phyloP scores from a whole-genome alignment of 2,888 invertebrate species.

The Philereme vetulata region DNA sequence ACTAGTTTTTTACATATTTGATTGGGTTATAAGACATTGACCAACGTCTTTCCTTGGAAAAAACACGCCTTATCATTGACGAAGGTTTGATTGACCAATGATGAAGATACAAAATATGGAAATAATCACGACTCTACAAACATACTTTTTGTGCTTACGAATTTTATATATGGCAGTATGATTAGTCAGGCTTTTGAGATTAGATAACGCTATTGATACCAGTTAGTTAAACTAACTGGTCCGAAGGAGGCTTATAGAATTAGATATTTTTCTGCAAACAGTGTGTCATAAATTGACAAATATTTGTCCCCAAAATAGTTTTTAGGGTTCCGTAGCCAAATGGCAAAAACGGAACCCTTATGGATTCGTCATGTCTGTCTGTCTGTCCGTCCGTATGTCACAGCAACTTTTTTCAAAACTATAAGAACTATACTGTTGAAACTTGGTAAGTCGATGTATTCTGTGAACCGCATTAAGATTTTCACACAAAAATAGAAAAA shows the following conservation, averaged over 20 bases:
- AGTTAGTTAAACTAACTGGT: slow-evolving; percentile 13
- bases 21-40: background rate
- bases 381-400: too few species aligned
- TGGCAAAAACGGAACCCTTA: too few species aligned
- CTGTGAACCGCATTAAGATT: too few species aligned
- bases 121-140: slow-evolving; percentile 18
- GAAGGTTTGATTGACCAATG: slow-evolving; percentile 14
- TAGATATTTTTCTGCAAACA: background rate
- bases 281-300: slow-evolving; percentile 7
- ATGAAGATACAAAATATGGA: slow-evolving; percentile 7
- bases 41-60: background rate
- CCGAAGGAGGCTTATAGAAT: background rate
- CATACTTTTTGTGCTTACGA: background rate
- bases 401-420: too few species aligned
- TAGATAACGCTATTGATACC: slow-evolving; percentile 23
- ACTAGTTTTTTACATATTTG: background rate
- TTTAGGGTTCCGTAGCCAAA: too few species aligned
- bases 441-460: too few species aligned
- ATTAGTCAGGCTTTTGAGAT: slow-evolving; percentile 25
- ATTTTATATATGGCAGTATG: slow-evolving; percentile 8
- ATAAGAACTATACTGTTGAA: too few species aligned
- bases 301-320: slow-evolving; percentile 9
- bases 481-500: too few species aligned
- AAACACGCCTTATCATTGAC: slow-evolving; percentile 10
- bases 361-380: too few species aligned